Percentiles rank a stretch among this genome's conserved stretches.
Evolutionary conservation across 1,140 invertebrate genomes (phyloP).

Genomic region (Drosophila setifemur): DNA sequence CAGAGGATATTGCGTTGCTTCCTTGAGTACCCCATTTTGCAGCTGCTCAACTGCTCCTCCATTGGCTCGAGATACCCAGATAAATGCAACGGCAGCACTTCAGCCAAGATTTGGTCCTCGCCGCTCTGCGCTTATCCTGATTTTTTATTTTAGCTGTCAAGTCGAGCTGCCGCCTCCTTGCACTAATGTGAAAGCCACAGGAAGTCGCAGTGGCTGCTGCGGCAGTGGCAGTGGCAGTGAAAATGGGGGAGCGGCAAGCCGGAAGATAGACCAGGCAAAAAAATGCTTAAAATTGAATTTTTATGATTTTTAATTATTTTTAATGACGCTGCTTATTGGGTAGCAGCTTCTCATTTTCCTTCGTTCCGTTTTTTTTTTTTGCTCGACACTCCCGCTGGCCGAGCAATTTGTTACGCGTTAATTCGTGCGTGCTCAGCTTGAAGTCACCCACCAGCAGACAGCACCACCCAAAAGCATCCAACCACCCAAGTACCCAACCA

Average conservation of each 20-base stretch:
- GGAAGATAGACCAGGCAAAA: slow-evolving; percentile 41
- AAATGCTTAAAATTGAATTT: slow-evolving; percentile 79
- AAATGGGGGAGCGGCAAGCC: background rate
- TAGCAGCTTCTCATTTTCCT: slow-evolving; percentile 11
- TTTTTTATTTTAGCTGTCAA: slow-evolving; percentile 59
- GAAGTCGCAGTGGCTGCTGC: too few relatives aligned
- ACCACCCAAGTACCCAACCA: background rate
- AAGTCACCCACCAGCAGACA: slow-evolving; percentile 32
- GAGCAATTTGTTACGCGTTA: slow-evolving; percentile 78
- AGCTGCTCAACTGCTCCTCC: background rate
- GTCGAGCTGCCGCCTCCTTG: slow-evolving; percentile 50
- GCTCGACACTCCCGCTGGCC: slow-evolving; percentile 29
- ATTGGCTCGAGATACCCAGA: slow-evolving; percentile 61
- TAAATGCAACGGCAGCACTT: slow-evolving; percentile 61
- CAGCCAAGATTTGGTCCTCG: slow-evolving; percentile 22
- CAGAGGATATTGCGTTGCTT: slow-evolving; percentile 72
- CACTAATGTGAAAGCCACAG: slow-evolving; percentile 38
- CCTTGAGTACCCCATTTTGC: slow-evolving; percentile 27
- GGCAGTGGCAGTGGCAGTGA: background rate
- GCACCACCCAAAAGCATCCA: background rate
- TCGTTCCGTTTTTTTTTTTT: background rate
- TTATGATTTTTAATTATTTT: slow-evolving; percentile 82
- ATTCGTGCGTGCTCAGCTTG: slow-evolving; percentile 76
- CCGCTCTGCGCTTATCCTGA: slow-evolving; percentile 9
- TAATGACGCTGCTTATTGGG: slow-evolving; percentile 78